Base-by-base conservation (phyloP, 2,888 invertebrate species). In the Callimorpha dominula region DNA sequence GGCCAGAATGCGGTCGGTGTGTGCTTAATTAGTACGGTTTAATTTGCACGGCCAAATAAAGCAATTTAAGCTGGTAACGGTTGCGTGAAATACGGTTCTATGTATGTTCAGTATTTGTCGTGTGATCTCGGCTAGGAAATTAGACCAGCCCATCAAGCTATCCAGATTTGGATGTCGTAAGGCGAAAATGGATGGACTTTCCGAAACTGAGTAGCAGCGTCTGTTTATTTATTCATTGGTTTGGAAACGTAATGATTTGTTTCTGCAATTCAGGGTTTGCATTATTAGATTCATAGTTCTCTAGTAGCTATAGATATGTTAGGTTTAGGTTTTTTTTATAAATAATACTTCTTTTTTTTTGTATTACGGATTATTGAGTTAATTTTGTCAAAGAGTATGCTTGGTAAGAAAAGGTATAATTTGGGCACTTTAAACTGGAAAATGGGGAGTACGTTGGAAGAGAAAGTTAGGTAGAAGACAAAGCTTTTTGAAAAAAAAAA, bases 41-140 rank as follows among this genome's bases (percentile, higher is more conserved):
- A 81, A 82, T 83, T 83, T 80, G 75, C 69, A 63, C 73, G 65
- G 64, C 81, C 78, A 83, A 83, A 82, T 82, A 81, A 82, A 81
- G 78, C 82, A 81, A 82, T 83, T 83, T 80, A 77, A 81, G 68
- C 76, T 65, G 75, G 75, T 67, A 78, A 81, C 73, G 72, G 62
- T 69, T 43, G 75, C 68, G 78, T 83, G 78, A 82, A 83, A 81
- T 83, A 82, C 77, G 73, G 70, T 43, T 69, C 76, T 77, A 73
- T 73, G 64, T 68, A 65, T 20, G 50, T 65, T 63, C 64, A 52
- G 65, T 72, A 77, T 73, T 70, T 71, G 68, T 52, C 52, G 65
- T 70, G 70, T 40, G 70, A 68, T 74, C 70, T 70, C 49, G 42
- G 54, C 31, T 67, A 68, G 57, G 64, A 54, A 71, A 71, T 71